Evolutionary conservation across 2,888 invertebrate species (phyloP), one percentile per base, ranked within the genome.

Genomic region (Parnassius smintheus): DNA sequence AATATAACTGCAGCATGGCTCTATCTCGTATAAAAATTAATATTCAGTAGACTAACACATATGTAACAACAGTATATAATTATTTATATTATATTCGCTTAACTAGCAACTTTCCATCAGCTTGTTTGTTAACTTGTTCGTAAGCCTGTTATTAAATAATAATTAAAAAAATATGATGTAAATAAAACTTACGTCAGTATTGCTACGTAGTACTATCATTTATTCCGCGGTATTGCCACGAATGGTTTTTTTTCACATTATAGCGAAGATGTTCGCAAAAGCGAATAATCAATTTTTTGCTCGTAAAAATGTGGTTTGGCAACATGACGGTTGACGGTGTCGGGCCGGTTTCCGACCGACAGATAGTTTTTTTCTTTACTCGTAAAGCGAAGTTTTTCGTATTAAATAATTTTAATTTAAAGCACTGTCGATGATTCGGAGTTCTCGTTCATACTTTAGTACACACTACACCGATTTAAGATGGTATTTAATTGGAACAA

Each of bases 251-350:
- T 48, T 8, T 49, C 18, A 49, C 13, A 61, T 61, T 60, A 55
- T 42, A 64, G 61, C 58, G 50, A 62, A 63, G 52, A 68, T 57
- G 59, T 69, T 67, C 64, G 64, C 65, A 66, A 64, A 69, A 59
- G 55, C 59, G 66, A 67, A 66, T 57, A 66, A 66, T 68, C 64
- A 70, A 66, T 75, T 82, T 82, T 81, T 82, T 82, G 78, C 72
- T 67, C 55, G 65, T 75, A 80, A 80, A 82, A 82, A 83, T 80
- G 78, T 66, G 75, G 77, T 77, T 76, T 67, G 71, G 65, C 66
- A 64, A 63, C 72, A 57, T 7, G 4, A 35, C 25, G 25, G 25
- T 7, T 65, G 65, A 63, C 72, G 57, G 62, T 53, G 65, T 48
- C 53, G 54, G 66, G 74, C 78, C 74, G 79, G 80, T 76, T 77